Conservation (phyloP, 2,797 vertebrate genomes). For the Tapirus indicus region DNA sequence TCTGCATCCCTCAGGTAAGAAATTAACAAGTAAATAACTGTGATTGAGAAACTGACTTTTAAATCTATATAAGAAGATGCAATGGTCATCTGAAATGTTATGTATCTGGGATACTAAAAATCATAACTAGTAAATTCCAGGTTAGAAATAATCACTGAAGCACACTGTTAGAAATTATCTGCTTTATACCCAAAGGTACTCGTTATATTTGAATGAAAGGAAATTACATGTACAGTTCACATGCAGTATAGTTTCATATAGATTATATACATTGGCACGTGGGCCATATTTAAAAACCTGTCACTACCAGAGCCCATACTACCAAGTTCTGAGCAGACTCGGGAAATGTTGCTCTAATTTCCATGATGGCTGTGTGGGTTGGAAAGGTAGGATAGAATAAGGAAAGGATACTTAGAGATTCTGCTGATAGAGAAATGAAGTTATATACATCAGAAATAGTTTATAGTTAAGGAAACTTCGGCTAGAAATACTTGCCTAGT, state of each 20-base stretch:
- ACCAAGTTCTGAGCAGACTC: background rate
- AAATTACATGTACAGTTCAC: background rate
- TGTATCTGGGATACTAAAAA: background rate
- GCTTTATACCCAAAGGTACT: background rate
- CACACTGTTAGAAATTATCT: slow-evolving; percentile 30
- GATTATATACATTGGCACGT: background rate
- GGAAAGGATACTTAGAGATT: slow-evolving; percentile 22
- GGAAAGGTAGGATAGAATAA: background rate
- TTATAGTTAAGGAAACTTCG: slow-evolving; percentile 28
- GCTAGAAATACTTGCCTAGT: background rate
- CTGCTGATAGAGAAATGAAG: slow-evolving; percentile 1
- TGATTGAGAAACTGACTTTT: background rate
- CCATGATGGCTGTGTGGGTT: background rate
- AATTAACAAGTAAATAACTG: background rate
- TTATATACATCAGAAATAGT: background rate
- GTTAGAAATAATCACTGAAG: slow-evolving; percentile 10
- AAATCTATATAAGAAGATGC: background rate
- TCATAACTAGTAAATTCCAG: slow-evolving; percentile 37
- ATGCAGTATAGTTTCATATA: background rate
- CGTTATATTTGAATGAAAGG: slow-evolving; percentile 43
- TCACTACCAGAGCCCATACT: background rate
- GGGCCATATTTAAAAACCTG: background rate
- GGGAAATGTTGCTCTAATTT: background rate
- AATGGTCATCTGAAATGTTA: background rate
- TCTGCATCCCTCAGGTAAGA: slow-evolving; percentile 88